A percentile compares a stretch with the other conserved stretches of the same genome.
phyloP scores from a whole-genome alignment of 2,113 vertebrate species.

The zebrafish (Danio rerio) region GRCz12tu NC_133177.1:31448001-31448500 shows the following conservation, averaged over 20 bases:
- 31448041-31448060: slow-evolving; percentile 44
- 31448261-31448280: not conserved
- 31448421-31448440: too few species aligned
- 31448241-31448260: not conserved
- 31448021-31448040: not conserved
- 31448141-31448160: slow-evolving; percentile 35
- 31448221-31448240: slow-evolving; percentile 45
- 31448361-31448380: too few species aligned
- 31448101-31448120: slow-evolving; percentile 11
- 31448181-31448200: slow-evolving; percentile 20
- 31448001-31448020: slow-evolving; percentile 40
- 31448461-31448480: too few species aligned
- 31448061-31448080: slow-evolving; percentile 60
- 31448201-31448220: slow-evolving; percentile 50
- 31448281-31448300: not conserved
- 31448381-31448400: too few species aligned
- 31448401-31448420: too few species aligned
- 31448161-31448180: slow-evolving; percentile 25
- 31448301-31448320: not conserved
- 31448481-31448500: too few species aligned
- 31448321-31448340: too few species aligned
- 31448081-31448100: slow-evolving; percentile 63
- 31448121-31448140: slow-evolving; percentile 34
- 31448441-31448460: too few species aligned
- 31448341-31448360: too few species aligned